Evolutionary conservation across 64 coral and sea anemone genomes (phyloP).

Genomic region (Anthopleura sola): DNA sequence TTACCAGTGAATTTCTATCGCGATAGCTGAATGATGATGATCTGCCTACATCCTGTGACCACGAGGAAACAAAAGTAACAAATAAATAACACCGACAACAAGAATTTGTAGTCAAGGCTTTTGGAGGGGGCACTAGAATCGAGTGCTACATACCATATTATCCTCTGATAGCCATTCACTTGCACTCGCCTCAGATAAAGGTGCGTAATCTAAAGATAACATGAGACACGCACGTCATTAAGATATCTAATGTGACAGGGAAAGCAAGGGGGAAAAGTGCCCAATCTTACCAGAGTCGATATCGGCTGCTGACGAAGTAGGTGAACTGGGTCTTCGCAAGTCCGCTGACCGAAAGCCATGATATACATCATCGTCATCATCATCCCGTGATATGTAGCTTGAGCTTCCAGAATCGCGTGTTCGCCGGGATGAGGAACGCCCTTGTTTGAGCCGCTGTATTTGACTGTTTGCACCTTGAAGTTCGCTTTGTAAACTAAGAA

Average conservation of each 20-base stretch:
- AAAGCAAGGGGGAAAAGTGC: no score
- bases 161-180: conserved; percentile 94
- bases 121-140: no score
- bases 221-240: not conserved
- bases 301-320: conserved; percentile 65
- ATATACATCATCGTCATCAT: conserved; percentile 36
- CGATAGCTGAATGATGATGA: conserved; percentile 44
- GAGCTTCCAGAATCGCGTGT: conserved; percentile 64
- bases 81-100: not conserved
- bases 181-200: conserved; percentile 80
- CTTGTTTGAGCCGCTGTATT: conserved; percentile 88
- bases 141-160: conserved; percentile 70
- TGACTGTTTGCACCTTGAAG: conserved; percentile 89
- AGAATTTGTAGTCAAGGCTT: not conserved
- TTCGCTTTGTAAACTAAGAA: conserved; percentile 65
- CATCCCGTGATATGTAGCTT: conserved; percentile 45
- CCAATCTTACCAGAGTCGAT: conserved; percentile 73
- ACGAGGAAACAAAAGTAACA: not conserved
- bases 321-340: conserved; percentile 79
- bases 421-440: conserved; percentile 79
- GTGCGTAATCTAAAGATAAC: conserved; percentile 77
- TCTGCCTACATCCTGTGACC: conserved; percentile 34
- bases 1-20: conserved; percentile 61
- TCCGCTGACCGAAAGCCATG: conserved; percentile 59
- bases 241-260: no score